Evolutionary conservation across 2,113 vertebrate genomes (phyloP).

Genomic region (Garra rufa): DNA sequence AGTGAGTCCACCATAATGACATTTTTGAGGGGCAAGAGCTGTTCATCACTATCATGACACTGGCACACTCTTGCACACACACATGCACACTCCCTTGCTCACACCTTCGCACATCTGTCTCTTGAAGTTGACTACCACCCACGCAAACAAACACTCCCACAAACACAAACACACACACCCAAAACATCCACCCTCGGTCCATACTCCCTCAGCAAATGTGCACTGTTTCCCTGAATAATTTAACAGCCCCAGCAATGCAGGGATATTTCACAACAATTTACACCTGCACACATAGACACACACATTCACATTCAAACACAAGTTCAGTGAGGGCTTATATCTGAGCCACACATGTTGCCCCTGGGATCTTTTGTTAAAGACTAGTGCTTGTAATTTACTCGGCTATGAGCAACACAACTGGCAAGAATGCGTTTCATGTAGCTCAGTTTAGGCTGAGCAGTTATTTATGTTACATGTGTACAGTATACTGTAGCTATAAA

Average conservation of each 20-base stretch:
- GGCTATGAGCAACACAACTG: slow-evolving; percentile 18
- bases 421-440: neutral
- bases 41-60: neutral
- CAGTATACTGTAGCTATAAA: neutral
- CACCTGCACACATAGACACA: slow-evolving; percentile 43
- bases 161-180: slow-evolving; percentile 29
- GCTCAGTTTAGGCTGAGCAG: neutral
- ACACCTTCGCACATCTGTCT: neutral
- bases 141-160: neutral
- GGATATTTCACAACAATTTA: slow-evolving; percentile 54
- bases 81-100: neutral
- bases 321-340: slow-evolving; percentile 1
- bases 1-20: neutral
- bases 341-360: slow-evolving; percentile 1
- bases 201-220: slow-evolving; percentile 37
- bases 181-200: slow-evolving; percentile 32
- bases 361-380: slow-evolving; percentile 11
- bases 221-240: slow-evolving; percentile 55
- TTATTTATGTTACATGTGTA: neutral
- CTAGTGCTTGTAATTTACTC: neutral
- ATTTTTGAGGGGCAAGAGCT: neutral
- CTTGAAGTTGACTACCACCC: neutral
- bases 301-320: slow-evolving; percentile 40
- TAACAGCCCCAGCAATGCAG: slow-evolving; percentile 44
- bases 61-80: neutral